Percentiles rank a stretch among this genome's conserved stretches.
Evolutionary conservation across 2,888 invertebrate genomes (phyloP).

Genomic region (Odontocolon sp.): DNA sequence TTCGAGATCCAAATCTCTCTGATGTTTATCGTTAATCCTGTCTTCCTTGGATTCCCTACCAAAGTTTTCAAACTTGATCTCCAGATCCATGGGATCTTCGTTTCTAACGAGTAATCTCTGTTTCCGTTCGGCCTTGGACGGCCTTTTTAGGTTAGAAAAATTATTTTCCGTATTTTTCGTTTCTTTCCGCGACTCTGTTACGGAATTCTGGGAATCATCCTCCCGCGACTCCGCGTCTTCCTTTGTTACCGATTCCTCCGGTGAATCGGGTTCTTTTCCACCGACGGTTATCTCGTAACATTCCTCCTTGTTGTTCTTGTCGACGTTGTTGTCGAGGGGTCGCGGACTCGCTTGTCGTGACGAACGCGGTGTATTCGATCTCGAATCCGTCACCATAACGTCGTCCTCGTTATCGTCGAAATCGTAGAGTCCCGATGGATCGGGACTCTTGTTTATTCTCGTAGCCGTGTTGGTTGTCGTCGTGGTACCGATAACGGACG

Average conservation of each 20-base stretch:
- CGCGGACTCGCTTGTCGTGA: conserved; percentile 74
- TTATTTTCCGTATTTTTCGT: conserved; percentile 57
- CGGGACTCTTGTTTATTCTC: conserved; percentile 58
- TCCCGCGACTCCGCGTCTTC: conserved; percentile 52
- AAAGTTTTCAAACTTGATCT: conserved; percentile 77
- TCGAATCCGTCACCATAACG: conserved; percentile 71
- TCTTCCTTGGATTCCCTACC: conserved; percentile 70
- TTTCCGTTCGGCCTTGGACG: conserved; percentile 76
- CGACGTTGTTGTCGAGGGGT: conserved; percentile 20
- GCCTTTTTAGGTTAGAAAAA: conserved; percentile 72
- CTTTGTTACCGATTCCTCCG: conserved; percentile 60
- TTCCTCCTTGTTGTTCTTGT: conserved; percentile 64
- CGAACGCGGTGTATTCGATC: conserved; percentile 73
- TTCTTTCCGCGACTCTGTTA: conserved; percentile 36
- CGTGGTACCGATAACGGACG: conserved; percentile 10
- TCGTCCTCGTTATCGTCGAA: conserved; percentile 73
- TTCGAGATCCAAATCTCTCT: conserved; percentile 39
- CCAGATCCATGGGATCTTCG: conserved; percentile 76
- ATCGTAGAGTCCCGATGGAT: conserved; percentile 67
- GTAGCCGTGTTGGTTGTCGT: background rate
- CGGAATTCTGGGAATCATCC: conserved; percentile 40
- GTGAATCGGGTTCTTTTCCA: conserved; percentile 62
- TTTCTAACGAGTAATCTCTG: conserved; percentile 76
- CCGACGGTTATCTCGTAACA: conserved; percentile 71
- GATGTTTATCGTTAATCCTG: conserved; percentile 59